These are phyloP conservation scores for Lycophotia porphyrea DNA, from an alignment of 2,888 invertebrate species.

Conservation along the genomic window DNA sequence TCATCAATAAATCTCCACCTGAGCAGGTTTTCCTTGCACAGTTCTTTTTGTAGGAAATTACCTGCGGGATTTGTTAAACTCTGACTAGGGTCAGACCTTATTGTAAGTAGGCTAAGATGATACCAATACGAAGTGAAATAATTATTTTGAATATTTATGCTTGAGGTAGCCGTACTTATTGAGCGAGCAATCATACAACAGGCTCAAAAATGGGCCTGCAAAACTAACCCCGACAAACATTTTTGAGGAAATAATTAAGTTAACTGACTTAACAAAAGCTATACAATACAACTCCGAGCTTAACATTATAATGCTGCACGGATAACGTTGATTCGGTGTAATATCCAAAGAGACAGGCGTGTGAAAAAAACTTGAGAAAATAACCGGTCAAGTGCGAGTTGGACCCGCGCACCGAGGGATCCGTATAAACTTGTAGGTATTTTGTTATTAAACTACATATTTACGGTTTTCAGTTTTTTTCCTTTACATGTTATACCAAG, in stretches of 20 bases:
- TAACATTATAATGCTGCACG: constrained; percentile 1
- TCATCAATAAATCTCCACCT: too few species aligned
- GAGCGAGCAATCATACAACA: not conserved
- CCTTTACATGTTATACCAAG: too few species aligned
- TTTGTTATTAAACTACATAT: too few species aligned
- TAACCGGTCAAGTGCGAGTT: too few species aligned
- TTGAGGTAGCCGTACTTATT: too few species aligned
- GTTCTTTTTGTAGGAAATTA: too few species aligned
- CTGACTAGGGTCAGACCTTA: not conserved
- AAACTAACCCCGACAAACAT: not conserved
- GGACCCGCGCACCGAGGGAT: too few species aligned
- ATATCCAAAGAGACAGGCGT: not conserved
- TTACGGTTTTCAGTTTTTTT: too few species aligned
- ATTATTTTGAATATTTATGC: not conserved
- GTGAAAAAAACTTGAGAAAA: not conserved
- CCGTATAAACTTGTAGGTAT: too few species aligned
- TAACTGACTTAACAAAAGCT: constrained; percentile 5
- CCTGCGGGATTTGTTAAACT: not conserved
- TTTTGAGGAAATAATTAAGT: not conserved
- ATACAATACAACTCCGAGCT: not conserved
- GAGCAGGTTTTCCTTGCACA: too few species aligned
- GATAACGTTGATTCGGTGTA: constrained; percentile 4
- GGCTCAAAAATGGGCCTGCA: not conserved
- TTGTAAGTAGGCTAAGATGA: not conserved
- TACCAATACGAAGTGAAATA: not conserved